A percentile compares a stretch with the other conserved stretches of the same genome.
phyloP scores from a whole-genome alignment of 2,888 invertebrate species.

The Podabrus alpinus region DNA sequence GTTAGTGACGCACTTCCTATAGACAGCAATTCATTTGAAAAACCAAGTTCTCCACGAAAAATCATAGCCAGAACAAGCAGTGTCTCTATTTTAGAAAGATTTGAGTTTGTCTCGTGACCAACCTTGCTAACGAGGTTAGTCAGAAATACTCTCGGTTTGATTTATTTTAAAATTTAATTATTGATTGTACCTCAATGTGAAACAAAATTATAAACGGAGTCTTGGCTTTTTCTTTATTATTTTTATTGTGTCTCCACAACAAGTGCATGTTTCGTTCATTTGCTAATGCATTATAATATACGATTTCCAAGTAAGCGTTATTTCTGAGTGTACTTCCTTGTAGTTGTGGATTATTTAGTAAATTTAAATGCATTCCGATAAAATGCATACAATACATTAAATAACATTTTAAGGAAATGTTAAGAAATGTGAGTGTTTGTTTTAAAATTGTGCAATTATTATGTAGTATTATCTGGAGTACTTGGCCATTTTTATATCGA shows the following conservation, averaged over 20 bases:
- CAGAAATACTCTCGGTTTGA: slow-evolving; percentile 16
- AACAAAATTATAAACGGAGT: neutral
- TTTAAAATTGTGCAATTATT: neutral
- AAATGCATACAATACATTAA: neutral
- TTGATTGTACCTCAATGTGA: neutral
- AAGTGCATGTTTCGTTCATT: neutral
- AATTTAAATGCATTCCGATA: neutral
- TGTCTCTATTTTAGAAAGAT: slow-evolving; percentile 39
- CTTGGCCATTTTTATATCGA: neutral
- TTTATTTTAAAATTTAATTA: neutral
- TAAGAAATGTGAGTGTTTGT: neutral
- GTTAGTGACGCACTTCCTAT: slow-evolving; percentile 36
- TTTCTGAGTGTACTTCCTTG: neutral
- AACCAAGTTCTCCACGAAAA: slow-evolving; percentile 37
- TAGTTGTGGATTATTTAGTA: neutral
- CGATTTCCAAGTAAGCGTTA: neutral
- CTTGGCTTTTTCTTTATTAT: neutral
- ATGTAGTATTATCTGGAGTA: too few relatives aligned
- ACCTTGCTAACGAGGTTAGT: slow-evolving; percentile 33
- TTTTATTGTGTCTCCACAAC: neutral
- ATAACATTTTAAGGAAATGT: neutral
- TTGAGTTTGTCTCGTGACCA: slow-evolving; percentile 39
- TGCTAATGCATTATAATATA: neutral
- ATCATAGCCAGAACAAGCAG: slow-evolving; percentile 36
- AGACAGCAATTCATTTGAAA: slow-evolving; percentile 37